Evolutionary conservation across 1,140 invertebrate species (phyloP).

Genomic region (Lordiphosa collinella): DNA sequence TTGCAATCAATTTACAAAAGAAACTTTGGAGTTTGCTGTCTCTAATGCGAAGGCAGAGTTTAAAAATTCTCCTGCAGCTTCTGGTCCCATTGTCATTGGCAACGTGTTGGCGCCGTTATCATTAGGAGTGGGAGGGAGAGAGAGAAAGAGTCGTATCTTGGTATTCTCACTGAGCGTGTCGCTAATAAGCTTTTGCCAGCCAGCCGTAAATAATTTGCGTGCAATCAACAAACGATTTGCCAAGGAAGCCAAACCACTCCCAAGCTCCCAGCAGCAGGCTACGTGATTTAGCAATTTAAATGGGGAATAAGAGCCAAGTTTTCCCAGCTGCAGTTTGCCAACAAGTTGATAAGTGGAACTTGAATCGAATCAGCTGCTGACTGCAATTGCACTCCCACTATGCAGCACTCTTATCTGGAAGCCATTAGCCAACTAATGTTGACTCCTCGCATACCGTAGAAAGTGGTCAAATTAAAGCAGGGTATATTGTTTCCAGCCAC

Average conservation of each 20-base stretch:
- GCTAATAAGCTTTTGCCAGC: slow-evolving; percentile 8
- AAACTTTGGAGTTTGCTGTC: too few species aligned
- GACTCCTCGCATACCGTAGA: not conserved
- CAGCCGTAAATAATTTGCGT: slow-evolving; percentile 10
- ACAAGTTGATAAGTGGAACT: slow-evolving; percentile 5
- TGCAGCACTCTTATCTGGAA: not conserved
- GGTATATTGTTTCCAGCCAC: too few species aligned
- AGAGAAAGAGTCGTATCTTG: not conserved
- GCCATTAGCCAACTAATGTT: not conserved
- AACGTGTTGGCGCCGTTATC: too few species aligned
- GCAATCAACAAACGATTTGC: slow-evolving; percentile 5
- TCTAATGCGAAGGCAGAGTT: too few species aligned
- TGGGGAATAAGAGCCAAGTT: not conserved
- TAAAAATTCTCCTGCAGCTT: not conserved
- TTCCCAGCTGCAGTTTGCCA: slow-evolving; percentile 1
- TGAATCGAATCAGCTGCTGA: slow-evolving; percentile 3
- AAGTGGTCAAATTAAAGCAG: too few species aligned
- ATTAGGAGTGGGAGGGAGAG: not conserved
- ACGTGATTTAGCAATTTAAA: slow-evolving; percentile 2
- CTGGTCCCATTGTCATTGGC: slow-evolving; percentile 2
- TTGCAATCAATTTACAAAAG: too few species aligned
- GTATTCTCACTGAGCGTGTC: slow-evolving; percentile 4
- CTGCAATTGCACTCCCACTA: not conserved
- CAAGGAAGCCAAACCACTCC: not conserved
- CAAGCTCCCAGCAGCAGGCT: not conserved